These are phyloP conservation scores for Teleiodes luculella DNA, from an alignment of 2,888 invertebrate species.

Conservation along the genomic window DNA sequence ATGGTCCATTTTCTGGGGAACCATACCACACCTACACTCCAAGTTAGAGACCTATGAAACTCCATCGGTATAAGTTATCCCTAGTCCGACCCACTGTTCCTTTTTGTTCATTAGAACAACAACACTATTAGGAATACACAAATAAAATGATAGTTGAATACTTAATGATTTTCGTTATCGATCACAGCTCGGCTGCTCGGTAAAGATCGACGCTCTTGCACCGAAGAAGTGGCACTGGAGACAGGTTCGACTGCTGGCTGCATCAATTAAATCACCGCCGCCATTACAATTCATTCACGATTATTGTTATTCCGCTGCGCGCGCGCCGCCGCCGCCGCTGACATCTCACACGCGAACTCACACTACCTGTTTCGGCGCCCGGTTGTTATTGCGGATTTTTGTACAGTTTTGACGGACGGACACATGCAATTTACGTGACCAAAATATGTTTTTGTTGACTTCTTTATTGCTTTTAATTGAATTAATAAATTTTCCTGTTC, in stretches of 20 bases:
- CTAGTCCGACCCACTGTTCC: too few relatives aligned
- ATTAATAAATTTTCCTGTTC: too few relatives aligned
- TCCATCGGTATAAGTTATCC: too few relatives aligned
- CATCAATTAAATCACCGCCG: constrained; percentile 64
- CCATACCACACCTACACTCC: too few relatives aligned
- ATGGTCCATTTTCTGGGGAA: too few relatives aligned
- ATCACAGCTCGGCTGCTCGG: too few relatives aligned
- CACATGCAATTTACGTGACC: not conserved
- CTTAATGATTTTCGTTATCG: too few relatives aligned
- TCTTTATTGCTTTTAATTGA: not conserved
- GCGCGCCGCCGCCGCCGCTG: constrained; percentile 37
- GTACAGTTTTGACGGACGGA: constrained; percentile 9
- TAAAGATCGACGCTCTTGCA: not conserved
- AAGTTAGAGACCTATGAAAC: too few relatives aligned
- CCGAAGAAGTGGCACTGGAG: constrained; percentile 11
- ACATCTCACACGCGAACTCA: constrained; percentile 49
- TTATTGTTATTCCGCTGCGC: constrained; percentile 62
- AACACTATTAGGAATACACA: too few relatives aligned
- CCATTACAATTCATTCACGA: constrained; percentile 72
- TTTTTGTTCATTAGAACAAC: too few relatives aligned
- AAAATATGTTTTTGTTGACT: not conserved
- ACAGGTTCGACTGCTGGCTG: constrained; percentile 29
- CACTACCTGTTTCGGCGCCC: constrained; percentile 22
- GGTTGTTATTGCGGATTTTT: constrained; percentile 25
- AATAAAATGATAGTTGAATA: too few relatives aligned